Evolutionary conservation across 1,140 invertebrate species (phyloP), one percentile per base, ranked within the genome.

Genomic region (Cyphomyrmex costatus): DNA sequence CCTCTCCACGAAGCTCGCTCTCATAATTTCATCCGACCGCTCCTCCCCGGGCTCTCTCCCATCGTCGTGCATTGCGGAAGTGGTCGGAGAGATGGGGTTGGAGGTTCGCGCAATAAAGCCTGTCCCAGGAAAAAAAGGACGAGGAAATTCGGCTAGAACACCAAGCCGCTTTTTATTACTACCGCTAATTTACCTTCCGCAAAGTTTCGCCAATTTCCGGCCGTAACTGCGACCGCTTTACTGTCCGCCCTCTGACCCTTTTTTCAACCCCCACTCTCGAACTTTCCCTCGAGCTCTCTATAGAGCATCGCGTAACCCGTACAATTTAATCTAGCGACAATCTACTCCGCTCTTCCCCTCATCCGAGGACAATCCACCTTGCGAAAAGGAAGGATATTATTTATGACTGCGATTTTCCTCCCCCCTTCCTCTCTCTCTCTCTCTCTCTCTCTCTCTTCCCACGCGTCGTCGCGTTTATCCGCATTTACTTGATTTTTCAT

Each of bases 201-300:
- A 86, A 89, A 89, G 86, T 90, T 90, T 86, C 82, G 71, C 80
- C 86, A 88, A 90, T 90, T 90, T 90, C 88, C 89, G 68, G 61
- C 49, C 66, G 87, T 78, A 84, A 90, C 85, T 88, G 58, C 85
- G 84, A 83, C 84, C 77, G 36, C 60, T 88, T 82, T 78, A 80
- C 70, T 70, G 42, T 80, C 80, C 82, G 51, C 66, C 42, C 63
- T 71, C 70, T 65, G 42, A 85, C 56, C 60, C 73, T 79, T 87
- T 87, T 80, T 74, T 51, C 14, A n/a, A 42, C 27, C 65, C 12
- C 4, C 19, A 3, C n/a, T 3, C 6, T 19, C 19, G 19, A 12
- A 16, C 19, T 56, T 36, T n/a, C 42, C 80, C 42, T n/a, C n/a
- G 27, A 53, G 14, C 21, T 24, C 51, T 68, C 56, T 33, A 16